A percentile compares a stretch with the other conserved stretches of the same genome.
phyloP scores from a whole-genome alignment of 2,113 vertebrate genomes.

The Oncorhynchus kisutch region DNA sequence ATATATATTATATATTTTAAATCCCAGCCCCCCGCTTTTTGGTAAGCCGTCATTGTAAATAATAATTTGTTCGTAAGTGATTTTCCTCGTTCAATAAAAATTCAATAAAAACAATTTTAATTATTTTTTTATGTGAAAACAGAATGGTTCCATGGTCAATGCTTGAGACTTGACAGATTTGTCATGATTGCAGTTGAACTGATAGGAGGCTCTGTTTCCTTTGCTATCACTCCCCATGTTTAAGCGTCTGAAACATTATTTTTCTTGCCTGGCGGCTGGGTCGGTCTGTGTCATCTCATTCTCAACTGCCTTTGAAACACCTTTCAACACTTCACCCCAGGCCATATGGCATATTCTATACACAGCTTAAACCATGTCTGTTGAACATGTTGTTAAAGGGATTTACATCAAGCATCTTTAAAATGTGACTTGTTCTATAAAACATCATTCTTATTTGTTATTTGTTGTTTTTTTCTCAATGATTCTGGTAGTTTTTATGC shows the following conservation, averaged over 20 bases:
- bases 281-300: background rate
- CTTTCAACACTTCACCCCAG: background rate
- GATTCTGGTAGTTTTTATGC: no score
- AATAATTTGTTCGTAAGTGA: no score
- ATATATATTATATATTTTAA: no score
- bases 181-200: background rate
- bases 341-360: background rate
- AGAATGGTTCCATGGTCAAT: background rate
- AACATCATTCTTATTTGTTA: no score
- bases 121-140: no score
- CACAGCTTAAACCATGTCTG: background rate
- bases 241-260: background rate
- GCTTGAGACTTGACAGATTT: background rate
- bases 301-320: background rate
- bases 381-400: slow-evolving; percentile 1
- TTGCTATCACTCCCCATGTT: background rate
- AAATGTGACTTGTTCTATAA: background rate
- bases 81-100: no score
- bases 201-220: background rate
- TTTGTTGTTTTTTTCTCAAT: no score
- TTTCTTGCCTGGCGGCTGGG: background rate
- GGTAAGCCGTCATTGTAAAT: no score
- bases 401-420: background rate
- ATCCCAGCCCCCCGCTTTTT: no score
- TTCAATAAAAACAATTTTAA: no score